Base-by-base conservation (phyloP, 30 jellyfish, hydroid and myxozoan species). In the Pelagia noctiluca region DNA sequence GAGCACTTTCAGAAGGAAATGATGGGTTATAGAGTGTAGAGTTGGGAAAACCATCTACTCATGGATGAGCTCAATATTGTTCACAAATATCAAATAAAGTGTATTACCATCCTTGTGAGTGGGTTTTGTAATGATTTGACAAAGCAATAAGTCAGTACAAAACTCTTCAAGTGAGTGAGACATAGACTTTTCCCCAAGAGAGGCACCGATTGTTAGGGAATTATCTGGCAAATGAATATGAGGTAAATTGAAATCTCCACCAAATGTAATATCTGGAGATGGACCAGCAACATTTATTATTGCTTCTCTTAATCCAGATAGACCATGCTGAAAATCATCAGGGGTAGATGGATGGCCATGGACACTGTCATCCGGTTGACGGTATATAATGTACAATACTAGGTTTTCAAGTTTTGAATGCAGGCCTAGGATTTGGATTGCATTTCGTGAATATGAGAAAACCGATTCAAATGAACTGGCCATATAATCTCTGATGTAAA, bases 201-300 rank as follows among this genome's bases (percentile, higher is more conserved):
- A 42, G 57, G 12, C 8, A 42, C 57, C 57, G 8, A 42, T 42
- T 16, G 8, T 16, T 5, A 16, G 57, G 12, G 8, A 16, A 16
- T 16, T 42, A 42, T 42, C 16, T 16, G 8, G 57, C 57, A 8
- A 42, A 16, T 42, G 12, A 60, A 26, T 26, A 4, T 4, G 34
- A 10, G 80, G 80, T 12, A 66, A 30, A 23, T 66, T 66, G 7
- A 66, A 66, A 26, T 66, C 80, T 19, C 80, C 80, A 8, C 80
- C 62, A 4, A 66, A 8, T 10, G 28, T 8, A 10, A 66, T 66
- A 30, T 66, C 65, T 4, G 80, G 62, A 3, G 16, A 21, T 3
- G 65, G 80, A 10, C 28, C 69, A n/a, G 10, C 34, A 21, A 66
- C 4, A 5, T 10, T 11, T 8, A 4, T 8, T 7, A 28, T 28